Conservation (phyloP, 2,888 invertebrate species). For the Minunthozetes semirufus region DNA sequence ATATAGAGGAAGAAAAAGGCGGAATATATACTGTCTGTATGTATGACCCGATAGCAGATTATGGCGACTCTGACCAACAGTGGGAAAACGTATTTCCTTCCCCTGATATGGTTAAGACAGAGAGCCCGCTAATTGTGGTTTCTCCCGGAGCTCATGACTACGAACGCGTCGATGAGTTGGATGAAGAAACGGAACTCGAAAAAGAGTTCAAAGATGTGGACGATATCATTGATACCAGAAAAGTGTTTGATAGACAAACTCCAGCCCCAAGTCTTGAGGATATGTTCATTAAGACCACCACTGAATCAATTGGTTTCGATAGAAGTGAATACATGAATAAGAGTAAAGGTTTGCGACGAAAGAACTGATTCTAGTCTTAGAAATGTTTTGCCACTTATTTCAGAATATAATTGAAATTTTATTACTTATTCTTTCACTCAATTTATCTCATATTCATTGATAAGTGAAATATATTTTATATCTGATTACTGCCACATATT, state of each 20-base stretch:
- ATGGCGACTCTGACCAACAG: background rate
- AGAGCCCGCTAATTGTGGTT: background rate
- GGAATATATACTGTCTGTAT: conserved; percentile 7
- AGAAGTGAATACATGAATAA: conserved; percentile 4
- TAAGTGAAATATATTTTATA: too few species aligned
- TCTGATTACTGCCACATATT: too few species aligned
- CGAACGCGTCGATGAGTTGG: background rate
- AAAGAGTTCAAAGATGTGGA: conserved; percentile 24
- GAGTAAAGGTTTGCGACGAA: background rate
- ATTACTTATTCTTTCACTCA: background rate
- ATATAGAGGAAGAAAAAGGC: background rate
- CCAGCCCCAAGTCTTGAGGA: background rate
- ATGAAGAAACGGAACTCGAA: conserved; percentile 22
- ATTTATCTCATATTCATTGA: background rate
- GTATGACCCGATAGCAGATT: background rate
- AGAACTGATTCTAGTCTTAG: background rate
- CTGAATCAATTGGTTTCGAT: background rate
- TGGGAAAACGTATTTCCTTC: conserved; percentile 7
- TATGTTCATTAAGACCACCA: conserved; percentile 8
- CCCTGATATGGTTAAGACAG: background rate
- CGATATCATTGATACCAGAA: background rate
- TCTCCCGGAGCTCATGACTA: background rate
- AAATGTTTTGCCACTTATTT: background rate
- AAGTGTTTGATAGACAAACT: background rate
- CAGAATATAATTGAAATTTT: background rate